phyloP scores from a whole-genome alignment of 2,888 invertebrate genomes.

The Pachycephus smyrnensis region DNA sequence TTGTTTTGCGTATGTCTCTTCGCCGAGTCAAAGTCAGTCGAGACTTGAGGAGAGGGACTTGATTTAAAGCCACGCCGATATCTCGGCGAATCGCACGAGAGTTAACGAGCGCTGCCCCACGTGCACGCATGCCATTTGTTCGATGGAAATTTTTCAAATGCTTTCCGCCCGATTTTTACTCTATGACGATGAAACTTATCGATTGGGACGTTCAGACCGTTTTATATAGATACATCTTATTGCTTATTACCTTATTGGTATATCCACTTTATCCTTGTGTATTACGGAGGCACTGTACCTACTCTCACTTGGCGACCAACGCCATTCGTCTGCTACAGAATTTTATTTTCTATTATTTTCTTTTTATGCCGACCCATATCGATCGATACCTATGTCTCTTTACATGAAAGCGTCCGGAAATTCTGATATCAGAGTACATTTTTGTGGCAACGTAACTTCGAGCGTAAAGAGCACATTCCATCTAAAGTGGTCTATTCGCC shows the following conservation, averaged over 20 bases:
- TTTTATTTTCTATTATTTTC: neutral
- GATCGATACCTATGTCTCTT: neutral
- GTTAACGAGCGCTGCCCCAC: conserved; percentile 56
- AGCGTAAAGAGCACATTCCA: conserved; percentile 8
- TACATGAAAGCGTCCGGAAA: neutral
- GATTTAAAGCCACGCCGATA: conserved; percentile 59
- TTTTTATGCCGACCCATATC: neutral
- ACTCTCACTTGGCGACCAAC: neutral
- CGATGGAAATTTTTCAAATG: conserved; percentile 16
- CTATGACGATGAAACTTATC: neutral
- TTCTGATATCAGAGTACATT: neutral
- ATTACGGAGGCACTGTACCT: neutral
- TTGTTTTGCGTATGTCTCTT: conserved; percentile 54
- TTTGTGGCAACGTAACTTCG: neutral
- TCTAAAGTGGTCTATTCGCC: conserved; percentile 28
- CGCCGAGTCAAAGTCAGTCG: conserved; percentile 43
- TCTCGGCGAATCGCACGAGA: conserved; percentile 57
- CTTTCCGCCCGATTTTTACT: neutral
- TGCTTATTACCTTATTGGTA: neutral
- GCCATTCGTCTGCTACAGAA: neutral
- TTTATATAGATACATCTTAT: neutral
- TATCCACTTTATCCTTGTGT: neutral
- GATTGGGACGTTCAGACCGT: neutral
- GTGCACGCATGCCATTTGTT: conserved; percentile 35
- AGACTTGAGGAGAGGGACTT: conserved; percentile 45